Evolutionary conservation across 2,888 invertebrate species (phyloP).

Genomic region (Oscheius sp.): DNA sequence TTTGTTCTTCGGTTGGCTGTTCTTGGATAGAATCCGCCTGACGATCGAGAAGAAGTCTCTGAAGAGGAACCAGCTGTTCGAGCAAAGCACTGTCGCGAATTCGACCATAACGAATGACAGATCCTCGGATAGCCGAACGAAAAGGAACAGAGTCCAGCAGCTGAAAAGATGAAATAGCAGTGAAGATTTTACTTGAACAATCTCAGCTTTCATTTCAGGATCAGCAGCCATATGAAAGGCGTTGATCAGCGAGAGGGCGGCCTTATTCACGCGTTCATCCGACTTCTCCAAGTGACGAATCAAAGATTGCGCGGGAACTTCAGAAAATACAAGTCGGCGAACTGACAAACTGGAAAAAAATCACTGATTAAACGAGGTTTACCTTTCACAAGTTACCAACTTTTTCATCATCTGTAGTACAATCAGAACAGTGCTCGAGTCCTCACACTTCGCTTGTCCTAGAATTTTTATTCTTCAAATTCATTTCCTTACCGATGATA

Average conservation of each 20-base stretch:
- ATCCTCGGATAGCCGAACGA: constrained; percentile 51
- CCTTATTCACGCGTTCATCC: constrained; percentile 86
- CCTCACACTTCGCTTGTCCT: constrained; percentile 49
- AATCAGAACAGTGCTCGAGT: constrained; percentile 39
- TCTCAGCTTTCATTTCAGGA: background rate
- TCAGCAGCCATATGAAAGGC: constrained; percentile 78
- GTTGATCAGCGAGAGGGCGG: constrained; percentile 91
- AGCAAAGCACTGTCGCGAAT: constrained; percentile 44
- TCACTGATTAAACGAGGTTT: background rate
- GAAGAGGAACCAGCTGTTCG: constrained; percentile 52
- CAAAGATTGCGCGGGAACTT: constrained; percentile 86
- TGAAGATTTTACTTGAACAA: constrained; percentile 18
- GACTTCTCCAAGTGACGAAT: constrained; percentile 75
- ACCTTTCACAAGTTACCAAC: constrained; percentile 31
- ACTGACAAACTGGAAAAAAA: background rate
- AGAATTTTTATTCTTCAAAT: background rate
- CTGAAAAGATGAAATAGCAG: constrained; percentile 33
- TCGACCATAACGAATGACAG: constrained; percentile 41
- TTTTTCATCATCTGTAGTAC: constrained; percentile 47
- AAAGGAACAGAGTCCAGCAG: constrained; percentile 55
- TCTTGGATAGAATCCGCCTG: constrained; percentile 21
- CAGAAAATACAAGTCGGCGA: constrained; percentile 73
- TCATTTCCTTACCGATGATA: constrained; percentile 39
- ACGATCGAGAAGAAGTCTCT: constrained; percentile 35
- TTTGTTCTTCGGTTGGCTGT: constrained; percentile 38